These are phyloP conservation scores for Cyanoliseus patagonus DNA, from an alignment of 2,113 vertebrate species.

Conservation along the genomic window DNA sequence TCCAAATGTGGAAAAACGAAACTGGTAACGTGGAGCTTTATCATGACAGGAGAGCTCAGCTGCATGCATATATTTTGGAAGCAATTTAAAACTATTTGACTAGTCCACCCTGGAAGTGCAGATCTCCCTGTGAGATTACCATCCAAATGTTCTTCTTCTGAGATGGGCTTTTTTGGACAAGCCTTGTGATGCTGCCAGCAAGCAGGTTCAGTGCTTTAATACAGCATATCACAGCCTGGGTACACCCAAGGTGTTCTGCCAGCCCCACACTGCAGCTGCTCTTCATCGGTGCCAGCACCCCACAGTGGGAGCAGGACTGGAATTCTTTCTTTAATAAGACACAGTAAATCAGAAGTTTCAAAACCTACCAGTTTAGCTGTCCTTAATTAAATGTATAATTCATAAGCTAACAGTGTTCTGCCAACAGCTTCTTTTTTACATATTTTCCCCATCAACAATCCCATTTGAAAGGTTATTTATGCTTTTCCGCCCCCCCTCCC, in stretches of 20 bases:
- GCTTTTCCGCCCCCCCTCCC: not conserved
- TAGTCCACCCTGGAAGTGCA: not conserved
- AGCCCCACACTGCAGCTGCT: not conserved
- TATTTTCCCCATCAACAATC: conserved; percentile 50
- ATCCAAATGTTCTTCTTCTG: not conserved
- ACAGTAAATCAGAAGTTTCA: conserved; percentile 64
- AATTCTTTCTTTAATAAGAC: conserved; percentile 40
- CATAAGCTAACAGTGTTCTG: conserved; percentile 66
- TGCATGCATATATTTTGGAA: not conserved
- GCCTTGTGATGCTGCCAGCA: accelerated
- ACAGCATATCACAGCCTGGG: accelerated
- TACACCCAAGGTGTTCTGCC: not conserved
- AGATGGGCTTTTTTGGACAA: not conserved
- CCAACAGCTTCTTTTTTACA: conserved; percentile 69
- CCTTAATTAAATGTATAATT: conserved; percentile 82
- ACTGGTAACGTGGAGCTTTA: not conserved
- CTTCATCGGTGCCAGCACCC: not conserved
- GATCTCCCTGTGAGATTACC: not conserved
- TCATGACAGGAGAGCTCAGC: not conserved
- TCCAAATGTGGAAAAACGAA: not conserved
- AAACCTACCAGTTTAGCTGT: conserved; percentile 67
- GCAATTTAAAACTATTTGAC: not conserved
- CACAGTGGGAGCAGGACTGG: not conserved
- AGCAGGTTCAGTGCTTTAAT: not conserved
- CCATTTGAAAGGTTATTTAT: conserved; percentile 63